phyloP scores from a whole-genome alignment of 2,113 vertebrate genomes.

The Chauna torquata region DNA sequence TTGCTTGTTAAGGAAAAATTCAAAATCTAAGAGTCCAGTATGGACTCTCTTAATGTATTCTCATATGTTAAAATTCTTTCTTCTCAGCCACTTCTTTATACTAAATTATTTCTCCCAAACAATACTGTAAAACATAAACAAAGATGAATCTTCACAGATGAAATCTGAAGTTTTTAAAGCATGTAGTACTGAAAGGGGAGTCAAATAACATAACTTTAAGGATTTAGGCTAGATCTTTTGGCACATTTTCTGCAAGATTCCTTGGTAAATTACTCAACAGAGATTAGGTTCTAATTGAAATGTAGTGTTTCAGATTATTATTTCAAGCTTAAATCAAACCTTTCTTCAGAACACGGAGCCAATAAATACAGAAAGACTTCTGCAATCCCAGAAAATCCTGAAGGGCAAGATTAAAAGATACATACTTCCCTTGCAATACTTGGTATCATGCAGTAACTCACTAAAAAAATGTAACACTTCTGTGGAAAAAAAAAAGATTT shows the following conservation, averaged over 20 bases:
- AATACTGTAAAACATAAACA: not conserved
- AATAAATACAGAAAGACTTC: not conserved
- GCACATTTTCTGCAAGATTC: not conserved
- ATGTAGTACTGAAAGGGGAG: not conserved
- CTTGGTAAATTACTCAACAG: not conserved
- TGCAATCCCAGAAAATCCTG: not conserved
- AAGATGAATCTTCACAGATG: not conserved
- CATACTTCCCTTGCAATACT: not conserved
- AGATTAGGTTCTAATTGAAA: not conserved
- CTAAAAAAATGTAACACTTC: not conserved
- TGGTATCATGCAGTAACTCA: not conserved
- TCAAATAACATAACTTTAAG: not conserved
- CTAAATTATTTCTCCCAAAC: not conserved
- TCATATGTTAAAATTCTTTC: not conserved
- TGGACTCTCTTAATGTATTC: not conserved
- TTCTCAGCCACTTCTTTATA: not conserved
- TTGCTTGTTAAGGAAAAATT: not conserved
- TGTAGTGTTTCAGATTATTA: not conserved
- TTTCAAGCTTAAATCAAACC: not conserved
- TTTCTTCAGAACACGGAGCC: not conserved
- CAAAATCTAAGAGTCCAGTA: not conserved
- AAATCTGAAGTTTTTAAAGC: not conserved
- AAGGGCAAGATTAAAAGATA: not conserved
- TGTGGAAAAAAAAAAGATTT: not conserved
- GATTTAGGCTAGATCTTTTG: not conserved